phyloP scores from a whole-genome alignment of 2,888 invertebrate genomes.

The Pomacea canaliculata region DNA sequence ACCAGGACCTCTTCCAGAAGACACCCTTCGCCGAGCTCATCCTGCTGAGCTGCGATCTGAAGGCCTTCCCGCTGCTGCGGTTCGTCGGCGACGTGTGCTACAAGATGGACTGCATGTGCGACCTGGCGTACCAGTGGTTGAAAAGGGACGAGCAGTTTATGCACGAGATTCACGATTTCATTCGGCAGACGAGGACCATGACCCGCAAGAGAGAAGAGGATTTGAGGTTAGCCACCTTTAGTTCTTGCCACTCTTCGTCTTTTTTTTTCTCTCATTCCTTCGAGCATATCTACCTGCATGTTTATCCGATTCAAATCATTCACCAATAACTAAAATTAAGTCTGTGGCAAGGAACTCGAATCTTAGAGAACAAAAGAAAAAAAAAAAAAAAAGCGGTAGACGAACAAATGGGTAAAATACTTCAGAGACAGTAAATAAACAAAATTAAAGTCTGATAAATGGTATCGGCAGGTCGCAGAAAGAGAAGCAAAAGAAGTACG shows the following conservation, averaged over 20 bases:
- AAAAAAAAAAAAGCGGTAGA: too few species aligned
- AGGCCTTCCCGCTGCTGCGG: slow-evolving; percentile 64
- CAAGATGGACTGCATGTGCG: slow-evolving; percentile 55
- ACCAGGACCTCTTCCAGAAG: slow-evolving; percentile 57
- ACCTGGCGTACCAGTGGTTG: slow-evolving; percentile 58
- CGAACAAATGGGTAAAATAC: too few species aligned
- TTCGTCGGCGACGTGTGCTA: slow-evolving; percentile 60
- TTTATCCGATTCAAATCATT: background rate
- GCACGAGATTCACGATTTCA: slow-evolving; percentile 61
- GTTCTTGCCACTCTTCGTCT: too few species aligned
- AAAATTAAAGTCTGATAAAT: too few species aligned
- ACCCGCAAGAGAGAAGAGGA: slow-evolving; percentile 54
- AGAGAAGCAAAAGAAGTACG: slow-evolving; percentile 57
- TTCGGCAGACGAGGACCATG: slow-evolving; percentile 56
- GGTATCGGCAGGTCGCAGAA: slow-evolving; percentile 43
- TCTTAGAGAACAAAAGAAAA: too few species aligned
- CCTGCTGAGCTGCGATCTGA: slow-evolving; percentile 59
- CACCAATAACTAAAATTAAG: too few species aligned
- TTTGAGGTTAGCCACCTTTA: slow-evolving; percentile 28
- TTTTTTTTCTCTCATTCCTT: too few species aligned
- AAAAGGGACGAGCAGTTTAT: slow-evolving; percentile 64
- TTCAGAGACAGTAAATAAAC: too few species aligned
- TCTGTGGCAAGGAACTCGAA: too few species aligned
- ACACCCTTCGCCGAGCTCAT: slow-evolving; percentile 56
- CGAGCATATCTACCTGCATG: background rate